Evolutionary conservation across 2,113 vertebrate species (phyloP).

Genomic region (Eulemur macaco): DNA sequence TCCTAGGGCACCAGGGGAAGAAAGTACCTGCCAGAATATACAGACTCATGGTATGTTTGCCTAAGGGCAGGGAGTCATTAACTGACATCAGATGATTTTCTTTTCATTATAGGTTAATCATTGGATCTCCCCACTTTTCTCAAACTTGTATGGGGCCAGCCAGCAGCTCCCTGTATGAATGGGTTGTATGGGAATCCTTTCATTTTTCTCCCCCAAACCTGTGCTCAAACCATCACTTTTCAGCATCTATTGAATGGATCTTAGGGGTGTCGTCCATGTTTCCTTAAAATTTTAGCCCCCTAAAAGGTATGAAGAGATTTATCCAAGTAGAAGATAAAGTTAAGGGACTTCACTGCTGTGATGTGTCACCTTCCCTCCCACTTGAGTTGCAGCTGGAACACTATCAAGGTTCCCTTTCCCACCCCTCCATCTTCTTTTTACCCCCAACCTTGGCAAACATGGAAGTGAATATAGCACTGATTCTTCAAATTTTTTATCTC

Average conservation of each 20-base stretch:
- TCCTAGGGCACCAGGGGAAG: neutral
- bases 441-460: neutral
- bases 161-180: neutral
- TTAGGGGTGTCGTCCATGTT: neutral
- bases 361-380: neutral
- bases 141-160: neutral
- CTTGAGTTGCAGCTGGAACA: neutral
- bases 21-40: neutral
- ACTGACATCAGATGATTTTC: neutral
- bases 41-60: neutral
- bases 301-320: neutral
- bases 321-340: neutral
- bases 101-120: conserved; percentile 4
- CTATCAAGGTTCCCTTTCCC: neutral
- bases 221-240: neutral
- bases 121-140: neutral
- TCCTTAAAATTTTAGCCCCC: neutral
- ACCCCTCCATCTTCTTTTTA: neutral
- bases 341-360: neutral
- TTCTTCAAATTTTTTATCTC: neutral
- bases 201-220: neutral
- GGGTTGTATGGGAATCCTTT: neutral
- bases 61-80: conserved; percentile 7
- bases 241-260: neutral
- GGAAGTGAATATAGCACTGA: neutral